Percentiles rank a stretch among this genome's conserved stretches.
These are phyloP conservation scores for Cosmia pyralina DNA, from an alignment of 2,888 invertebrate species.

Conservation along the genomic window DNA sequence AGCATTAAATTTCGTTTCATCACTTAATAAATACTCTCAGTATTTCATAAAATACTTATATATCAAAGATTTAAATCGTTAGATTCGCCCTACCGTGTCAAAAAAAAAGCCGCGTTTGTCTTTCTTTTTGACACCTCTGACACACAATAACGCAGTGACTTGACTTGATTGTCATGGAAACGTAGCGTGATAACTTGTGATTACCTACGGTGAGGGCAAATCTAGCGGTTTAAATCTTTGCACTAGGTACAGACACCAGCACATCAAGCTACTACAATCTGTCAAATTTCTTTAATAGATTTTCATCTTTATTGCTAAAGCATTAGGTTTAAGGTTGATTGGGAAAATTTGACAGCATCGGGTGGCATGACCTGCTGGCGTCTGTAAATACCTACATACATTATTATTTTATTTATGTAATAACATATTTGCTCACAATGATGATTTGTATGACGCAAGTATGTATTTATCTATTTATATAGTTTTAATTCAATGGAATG, in stretches of 20 bases:
- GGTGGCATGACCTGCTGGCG: too few species aligned
- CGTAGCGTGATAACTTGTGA: neutral
- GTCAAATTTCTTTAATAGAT: too few species aligned
- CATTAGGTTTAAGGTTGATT: too few species aligned
- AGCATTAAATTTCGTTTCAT: neutral
- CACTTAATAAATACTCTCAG: neutral
- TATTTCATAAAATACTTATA: neutral
- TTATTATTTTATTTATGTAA: neutral
- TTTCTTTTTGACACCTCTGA: neutral
- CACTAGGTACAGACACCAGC: too few species aligned
- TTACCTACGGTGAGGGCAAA: neutral
- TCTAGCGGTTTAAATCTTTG: neutral
- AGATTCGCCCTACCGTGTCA: neutral
- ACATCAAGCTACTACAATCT: too few species aligned
- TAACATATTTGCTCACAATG: conserved; percentile 19
- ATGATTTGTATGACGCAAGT: conserved; percentile 3
- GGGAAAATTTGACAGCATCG: too few species aligned
- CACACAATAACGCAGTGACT: neutral
- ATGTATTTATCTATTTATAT: neutral
- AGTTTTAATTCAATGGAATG: neutral
- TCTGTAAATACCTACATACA: too few species aligned
- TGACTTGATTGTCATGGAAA: neutral
- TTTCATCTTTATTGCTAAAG: too few species aligned
- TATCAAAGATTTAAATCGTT: neutral
- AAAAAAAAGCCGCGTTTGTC: neutral